Evolutionary conservation across 2,888 invertebrate species (phyloP).

Genomic region (Sphaerophoria taeniata): DNA sequence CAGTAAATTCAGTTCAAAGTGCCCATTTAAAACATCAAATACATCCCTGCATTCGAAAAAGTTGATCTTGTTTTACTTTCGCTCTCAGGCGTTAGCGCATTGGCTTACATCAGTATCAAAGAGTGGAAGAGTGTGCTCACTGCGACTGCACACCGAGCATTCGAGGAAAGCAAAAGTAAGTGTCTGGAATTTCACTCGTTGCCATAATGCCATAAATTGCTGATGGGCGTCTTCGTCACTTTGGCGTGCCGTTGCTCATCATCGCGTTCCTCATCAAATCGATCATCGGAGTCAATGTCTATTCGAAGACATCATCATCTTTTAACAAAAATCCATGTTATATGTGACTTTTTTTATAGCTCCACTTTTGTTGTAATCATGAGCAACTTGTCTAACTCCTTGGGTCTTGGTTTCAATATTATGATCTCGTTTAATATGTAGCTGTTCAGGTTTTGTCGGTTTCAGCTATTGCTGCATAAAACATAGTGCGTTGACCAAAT

Average conservation of each 20-base stretch:
- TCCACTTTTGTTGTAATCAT: conserved; percentile 42
- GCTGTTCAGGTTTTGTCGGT: conserved; percentile 12
- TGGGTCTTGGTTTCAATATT: conserved; percentile 32
- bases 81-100: conserved; percentile 50
- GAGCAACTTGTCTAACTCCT: conserved; percentile 55
- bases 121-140: conserved; percentile 5
- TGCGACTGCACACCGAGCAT: background rate
- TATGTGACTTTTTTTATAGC: conserved; percentile 14
- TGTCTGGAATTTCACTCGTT: conserved; percentile 66
- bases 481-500: conserved; percentile 46
- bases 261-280: background rate
- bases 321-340: conserved; percentile 13
- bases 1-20: too few species aligned
- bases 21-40: background rate
- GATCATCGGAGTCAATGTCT: background rate
- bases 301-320: background rate
- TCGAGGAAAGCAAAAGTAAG: conserved; percentile 62
- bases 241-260: background rate
- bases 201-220: background rate
- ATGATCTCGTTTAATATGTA: conserved; percentile 34
- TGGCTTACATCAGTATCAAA: conserved; percentile 29
- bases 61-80: conserved; percentile 52
- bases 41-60: conserved; percentile 7
- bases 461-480: background rate
- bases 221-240: conserved; percentile 7